Evolutionary conservation across 2,797 vertebrate genomes (phyloP).

Genomic region (Aulostomus chinensis): DNA sequence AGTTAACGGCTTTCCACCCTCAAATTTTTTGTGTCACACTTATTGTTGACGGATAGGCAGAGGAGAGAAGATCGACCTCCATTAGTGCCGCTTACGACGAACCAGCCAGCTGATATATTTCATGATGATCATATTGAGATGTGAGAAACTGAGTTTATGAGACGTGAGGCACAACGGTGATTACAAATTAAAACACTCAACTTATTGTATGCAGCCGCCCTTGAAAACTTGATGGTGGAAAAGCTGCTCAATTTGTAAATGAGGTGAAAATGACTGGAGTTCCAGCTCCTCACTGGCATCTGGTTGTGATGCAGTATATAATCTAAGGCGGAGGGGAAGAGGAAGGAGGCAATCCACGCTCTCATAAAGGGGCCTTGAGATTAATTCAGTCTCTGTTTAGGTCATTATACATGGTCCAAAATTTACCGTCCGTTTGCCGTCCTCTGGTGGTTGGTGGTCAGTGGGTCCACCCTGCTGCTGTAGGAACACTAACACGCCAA

Average conservation of each 20-base stretch:
- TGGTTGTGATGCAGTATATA: conserved; percentile 21
- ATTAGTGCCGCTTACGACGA: conserved; percentile 62
- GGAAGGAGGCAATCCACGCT: conserved; percentile 23
- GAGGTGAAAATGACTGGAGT: conserved; percentile 37
- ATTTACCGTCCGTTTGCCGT: conserved; percentile 34
- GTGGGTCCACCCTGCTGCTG: conserved; percentile 65
- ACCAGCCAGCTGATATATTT: conserved; percentile 61
- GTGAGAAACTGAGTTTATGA: conserved; percentile 50
- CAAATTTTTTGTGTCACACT: conserved; percentile 34
- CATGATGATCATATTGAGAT: conserved; percentile 38
- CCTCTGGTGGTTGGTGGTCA: conserved; percentile 67
- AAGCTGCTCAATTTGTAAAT: conserved; percentile 43
- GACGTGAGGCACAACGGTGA: conserved; percentile 39
- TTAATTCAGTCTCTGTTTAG: conserved; percentile 54
- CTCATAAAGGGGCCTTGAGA: conserved; percentile 47
- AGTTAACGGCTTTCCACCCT: conserved; percentile 2
- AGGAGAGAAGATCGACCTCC: conserved; percentile 36
- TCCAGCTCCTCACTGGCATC: conserved; percentile 23
- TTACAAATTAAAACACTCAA: conserved; percentile 38
- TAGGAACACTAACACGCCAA: conserved; percentile 47
- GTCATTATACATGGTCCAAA: conserved; percentile 36
- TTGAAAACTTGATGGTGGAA: conserved; percentile 35
- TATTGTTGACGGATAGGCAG: conserved; percentile 30
- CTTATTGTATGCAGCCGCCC: conserved; percentile 32
- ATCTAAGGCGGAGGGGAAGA: conserved; percentile 18